Base-by-base conservation (phyloP, 2,888 invertebrate genomes). In the Chaetogeoica ovagalla region DNA sequence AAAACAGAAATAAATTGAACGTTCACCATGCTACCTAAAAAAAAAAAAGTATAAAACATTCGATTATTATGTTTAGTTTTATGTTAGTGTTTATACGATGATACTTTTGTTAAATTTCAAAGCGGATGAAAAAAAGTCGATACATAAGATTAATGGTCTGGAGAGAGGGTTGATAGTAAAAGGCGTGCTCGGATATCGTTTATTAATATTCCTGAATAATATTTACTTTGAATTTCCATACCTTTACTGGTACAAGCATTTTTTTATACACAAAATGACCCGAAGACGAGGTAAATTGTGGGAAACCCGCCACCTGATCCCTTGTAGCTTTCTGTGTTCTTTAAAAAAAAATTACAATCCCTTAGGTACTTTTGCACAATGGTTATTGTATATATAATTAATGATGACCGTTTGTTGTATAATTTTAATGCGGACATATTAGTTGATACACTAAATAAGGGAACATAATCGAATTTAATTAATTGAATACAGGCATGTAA, bases 111-210 rank as follows among this genome's bases (percentile, higher is more conserved):
- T 60, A 52, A 69, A 69, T 48, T 69, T 60, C 30, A 76, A 68
- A 60, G 48, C 59, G 37, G 52, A 60, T 13, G 21, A 69, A 52
- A 52, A 76, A 76, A 69, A 69, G 69, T 69, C 62, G 69, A 37
- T 76, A 69, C 30, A 70, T 62, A 70, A 79, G 77, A 79, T 79
- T 79, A 79, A 79, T 79, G 70, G 63, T 79, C 70, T 21, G 77
- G 39, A 79, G 60, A 79, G 77, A 70, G 62, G 70, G 77, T 79
- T 70, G 77, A 79, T 70, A 79, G 77, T 63, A 55, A n/a, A n/a
- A 79, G 62, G 60, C 70, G 39, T 70, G 39, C 55, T 62, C 60
- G 63, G 30, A 79, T 77, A 79, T 77, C 77, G 70, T 69, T 77
- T 70, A 70, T 63, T 79, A 79, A 79, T 70, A 79, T 77, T 55